Percentiles rank a stretch among this genome's conserved stretches.
These are phyloP conservation scores for Alentia gelatinosa DNA, from an alignment of 2,888 invertebrate genomes.

Conservation along the genomic window DNA sequence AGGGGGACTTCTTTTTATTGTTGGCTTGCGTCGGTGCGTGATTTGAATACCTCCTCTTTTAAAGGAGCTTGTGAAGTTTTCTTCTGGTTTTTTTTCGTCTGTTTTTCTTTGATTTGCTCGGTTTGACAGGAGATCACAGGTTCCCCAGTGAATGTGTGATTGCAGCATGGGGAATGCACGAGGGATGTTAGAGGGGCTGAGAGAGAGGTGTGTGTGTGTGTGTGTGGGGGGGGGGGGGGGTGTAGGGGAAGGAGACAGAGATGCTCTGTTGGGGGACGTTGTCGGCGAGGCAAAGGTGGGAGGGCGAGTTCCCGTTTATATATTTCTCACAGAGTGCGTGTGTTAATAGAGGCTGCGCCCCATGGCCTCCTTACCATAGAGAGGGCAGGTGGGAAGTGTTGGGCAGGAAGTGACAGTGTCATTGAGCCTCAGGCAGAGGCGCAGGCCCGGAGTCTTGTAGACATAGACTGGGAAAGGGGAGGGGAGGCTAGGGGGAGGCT, in stretches of 20 bases:
- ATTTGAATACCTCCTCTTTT: not conserved
- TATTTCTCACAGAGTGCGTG: not conserved
- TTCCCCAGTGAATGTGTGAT: no score
- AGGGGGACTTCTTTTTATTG: not conserved
- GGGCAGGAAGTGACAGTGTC: constrained; percentile 1
- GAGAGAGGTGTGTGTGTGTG: not conserved
- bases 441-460: no score
- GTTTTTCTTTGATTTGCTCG: not conserved
- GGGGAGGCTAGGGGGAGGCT: not conserved
- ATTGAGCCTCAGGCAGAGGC: no score
- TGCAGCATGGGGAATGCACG: no score
- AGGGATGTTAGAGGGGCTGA: no score
- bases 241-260: not conserved
- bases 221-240: not conserved
- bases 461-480: not conserved
- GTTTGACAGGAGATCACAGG: no score
- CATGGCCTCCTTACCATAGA: no score
- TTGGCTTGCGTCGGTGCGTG: not conserved
- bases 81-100: not conserved
- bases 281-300: not conserved
- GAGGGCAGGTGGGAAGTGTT: not conserved
- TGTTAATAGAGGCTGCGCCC: not conserved
- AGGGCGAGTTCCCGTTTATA: not conserved
- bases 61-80: not conserved
- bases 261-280: not conserved